phyloP scores from a whole-genome alignment of 2,888 invertebrate genomes.

The Diachrysia chrysitis region DNA sequence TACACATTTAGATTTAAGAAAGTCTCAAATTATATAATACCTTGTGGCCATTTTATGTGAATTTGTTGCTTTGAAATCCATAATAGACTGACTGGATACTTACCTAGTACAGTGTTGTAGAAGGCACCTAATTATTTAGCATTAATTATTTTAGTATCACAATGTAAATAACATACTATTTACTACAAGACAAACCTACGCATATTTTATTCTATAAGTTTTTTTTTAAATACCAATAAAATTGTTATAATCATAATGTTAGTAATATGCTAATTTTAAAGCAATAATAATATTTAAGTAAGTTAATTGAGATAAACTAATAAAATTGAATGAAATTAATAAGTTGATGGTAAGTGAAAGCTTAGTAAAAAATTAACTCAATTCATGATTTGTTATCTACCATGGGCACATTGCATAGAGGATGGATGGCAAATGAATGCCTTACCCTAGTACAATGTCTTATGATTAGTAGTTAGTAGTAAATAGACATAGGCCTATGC shows the following conservation, averaged over 20 bases:
- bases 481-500: slow-evolving; percentile 7
- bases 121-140: not conserved
- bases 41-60: slow-evolving; percentile 52
- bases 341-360: too few relatives aligned
- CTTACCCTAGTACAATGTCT: slow-evolving; percentile 6
- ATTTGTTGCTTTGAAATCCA: slow-evolving; percentile 2
- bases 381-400: not conserved
- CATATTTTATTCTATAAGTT: not conserved
- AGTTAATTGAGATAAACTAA: too few relatives aligned
- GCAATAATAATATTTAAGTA: not conserved
- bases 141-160: not conserved
- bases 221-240: not conserved
- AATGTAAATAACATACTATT: not conserved
- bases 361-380: too few relatives aligned
- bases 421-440: not conserved
- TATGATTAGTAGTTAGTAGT: not conserved
- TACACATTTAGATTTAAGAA: slow-evolving; percentile 36
- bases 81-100: slow-evolving; percentile 38
- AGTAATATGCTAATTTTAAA: not conserved
- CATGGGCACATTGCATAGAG: not conserved
- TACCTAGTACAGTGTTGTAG: slow-evolving; percentile 22
- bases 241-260: not conserved
- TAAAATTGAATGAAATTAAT: slow-evolving; percentile 1
- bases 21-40: slow-evolving; percentile 34
- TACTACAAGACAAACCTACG: not conserved